These are phyloP conservation scores for Crocuta crocuta DNA, from an alignment of 2,113 vertebrate species.

Conservation along the genomic window DNA sequence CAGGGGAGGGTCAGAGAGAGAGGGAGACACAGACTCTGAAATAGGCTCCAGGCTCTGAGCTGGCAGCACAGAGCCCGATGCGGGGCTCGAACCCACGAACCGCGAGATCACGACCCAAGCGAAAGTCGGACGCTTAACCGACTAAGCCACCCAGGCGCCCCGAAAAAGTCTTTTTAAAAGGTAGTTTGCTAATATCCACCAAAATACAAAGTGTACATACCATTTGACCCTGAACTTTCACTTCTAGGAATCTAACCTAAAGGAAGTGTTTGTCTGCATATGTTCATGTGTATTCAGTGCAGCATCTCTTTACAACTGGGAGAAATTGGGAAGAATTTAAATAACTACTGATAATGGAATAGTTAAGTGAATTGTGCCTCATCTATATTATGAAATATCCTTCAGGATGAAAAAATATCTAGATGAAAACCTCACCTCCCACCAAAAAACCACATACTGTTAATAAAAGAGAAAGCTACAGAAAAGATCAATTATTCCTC, in stretches of 20 bases:
- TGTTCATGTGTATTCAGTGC: background rate
- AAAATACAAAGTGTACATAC: background rate
- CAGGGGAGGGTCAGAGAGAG: no score
- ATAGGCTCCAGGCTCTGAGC: no score
- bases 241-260: slow-evolving; percentile 34
- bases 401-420: background rate
- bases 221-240: background rate
- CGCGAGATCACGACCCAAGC: no score
- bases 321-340: background rate
- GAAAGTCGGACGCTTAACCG: no score
- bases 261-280: background rate
- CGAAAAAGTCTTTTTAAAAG: background rate
- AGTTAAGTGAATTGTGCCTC: background rate
- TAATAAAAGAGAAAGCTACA: background rate
- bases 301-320: background rate
- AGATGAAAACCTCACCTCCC: background rate
- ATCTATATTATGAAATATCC: background rate
- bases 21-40: no score
- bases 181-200: slow-evolving; percentile 30
- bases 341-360: background rate
- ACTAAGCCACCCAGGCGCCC: no score
- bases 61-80: no score
- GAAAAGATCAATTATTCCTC: background rate
- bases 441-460: background rate
- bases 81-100: no score